Evolutionary conservation across 2,113 vertebrate genomes (phyloP), one percentile per base, ranked within the genome.

Genomic region (Sinocyclocheilus grahami): DNA sequence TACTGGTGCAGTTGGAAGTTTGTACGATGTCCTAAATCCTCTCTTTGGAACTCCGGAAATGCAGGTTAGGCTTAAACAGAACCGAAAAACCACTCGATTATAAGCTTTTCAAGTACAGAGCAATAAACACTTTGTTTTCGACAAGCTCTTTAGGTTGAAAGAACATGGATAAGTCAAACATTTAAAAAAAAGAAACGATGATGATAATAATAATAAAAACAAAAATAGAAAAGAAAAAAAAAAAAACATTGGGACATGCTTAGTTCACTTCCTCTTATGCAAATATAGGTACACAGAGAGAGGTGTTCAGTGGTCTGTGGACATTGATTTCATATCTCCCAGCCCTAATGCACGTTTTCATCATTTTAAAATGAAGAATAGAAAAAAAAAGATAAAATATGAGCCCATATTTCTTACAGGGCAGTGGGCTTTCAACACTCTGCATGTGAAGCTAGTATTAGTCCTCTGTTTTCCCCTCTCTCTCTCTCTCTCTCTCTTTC

Each of bases 361-460:
- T 88, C 89, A 88, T 88, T 90, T 90, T 86, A 86, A 90, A 88
- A 88, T 85, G 78, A 89, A 86, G 77, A 87, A 84, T 42, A 86
- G 51, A 65, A 81, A 91, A 88, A 90, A 89, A 91, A 92, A 85
- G 90, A 91, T 89, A 93, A 91, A 92, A 90, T 91, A 91, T 89
- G 91, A 92, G 93, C 92, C 93, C 91, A 93, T 92, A 90, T 93
- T 87, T 93, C 93, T 89, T 91, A 92, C 90, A 91, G 90, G 91
- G 91, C 88, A 85, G 90, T 95, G 97, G 96, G 96, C 97, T 95
- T 96, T 96, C 96, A 95, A 96, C 96, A 97, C 96, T 97, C 92
- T 99, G 98, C 98, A 99, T 99, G 98, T 97, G 95, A 97, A 97
- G 96, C 96, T 98, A 97, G 96, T 96, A 95, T 96, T 96, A 96